phyloP scores from a whole-genome alignment of 2,797 vertebrate genomes.

The Pantherophis alleghaniensis region DNA sequence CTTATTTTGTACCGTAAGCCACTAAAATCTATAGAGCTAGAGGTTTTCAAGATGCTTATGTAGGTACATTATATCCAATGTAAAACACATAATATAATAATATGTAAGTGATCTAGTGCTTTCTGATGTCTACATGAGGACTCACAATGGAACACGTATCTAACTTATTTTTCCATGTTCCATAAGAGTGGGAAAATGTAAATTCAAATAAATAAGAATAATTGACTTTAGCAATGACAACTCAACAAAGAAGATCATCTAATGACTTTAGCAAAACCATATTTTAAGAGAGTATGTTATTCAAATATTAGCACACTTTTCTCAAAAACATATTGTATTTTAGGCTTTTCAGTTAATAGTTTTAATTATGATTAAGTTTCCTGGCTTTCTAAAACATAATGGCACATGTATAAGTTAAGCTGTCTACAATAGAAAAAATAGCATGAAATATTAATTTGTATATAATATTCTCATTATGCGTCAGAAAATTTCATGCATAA shows the following conservation, averaged over 20 bases:
- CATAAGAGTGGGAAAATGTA: not conserved
- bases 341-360: not conserved
- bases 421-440: not conserved
- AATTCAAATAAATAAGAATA: not conserved
- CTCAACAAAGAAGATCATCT: not conserved
- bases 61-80: not conserved
- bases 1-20: not conserved
- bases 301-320: not conserved
- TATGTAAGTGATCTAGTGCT: not conserved
- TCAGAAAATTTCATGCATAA: not conserved
- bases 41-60: not conserved
- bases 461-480: not conserved
- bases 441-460: not conserved
- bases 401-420: not conserved
- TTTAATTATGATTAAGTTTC: not conserved
- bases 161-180: not conserved
- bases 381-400: not conserved
- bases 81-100: not conserved
- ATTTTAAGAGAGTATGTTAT: not conserved
- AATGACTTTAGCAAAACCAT: not conserved
- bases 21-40: not conserved
- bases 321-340: not conserved
- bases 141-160: not conserved
- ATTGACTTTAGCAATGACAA: not conserved
- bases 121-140: not conserved